phyloP scores from a whole-genome alignment of 2,797 vertebrate genomes.

The Anisognathus igniventris region DNA sequence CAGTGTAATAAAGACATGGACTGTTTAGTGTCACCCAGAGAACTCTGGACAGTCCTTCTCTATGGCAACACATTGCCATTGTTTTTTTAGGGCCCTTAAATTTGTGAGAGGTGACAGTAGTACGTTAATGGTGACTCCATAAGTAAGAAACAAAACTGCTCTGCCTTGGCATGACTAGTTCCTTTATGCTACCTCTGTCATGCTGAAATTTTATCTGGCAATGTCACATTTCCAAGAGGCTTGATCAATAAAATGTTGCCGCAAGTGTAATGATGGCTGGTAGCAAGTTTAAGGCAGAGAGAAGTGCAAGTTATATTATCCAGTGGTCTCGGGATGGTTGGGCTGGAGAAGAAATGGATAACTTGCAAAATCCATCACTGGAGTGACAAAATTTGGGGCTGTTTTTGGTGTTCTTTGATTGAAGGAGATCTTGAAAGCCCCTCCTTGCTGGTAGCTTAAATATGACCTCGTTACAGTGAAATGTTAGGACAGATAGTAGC shows the following conservation, averaged over 20 bases:
- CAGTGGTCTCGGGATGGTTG: not conserved
- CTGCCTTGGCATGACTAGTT: not conserved
- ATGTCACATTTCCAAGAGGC: not conserved
- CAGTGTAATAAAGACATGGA: not conserved
- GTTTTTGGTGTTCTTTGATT: not conserved
- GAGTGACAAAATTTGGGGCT: not conserved
- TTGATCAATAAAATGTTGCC: not conserved
- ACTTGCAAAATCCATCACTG: not conserved
- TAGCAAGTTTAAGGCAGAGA: not conserved
- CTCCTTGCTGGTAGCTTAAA: not conserved
- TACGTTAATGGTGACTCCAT: rapidly evolving
- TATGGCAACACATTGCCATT: not conserved
- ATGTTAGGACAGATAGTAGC: not conserved
- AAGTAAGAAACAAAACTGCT: not conserved
- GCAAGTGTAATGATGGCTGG: not conserved
- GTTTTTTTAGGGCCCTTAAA: not conserved
- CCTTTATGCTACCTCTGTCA: not conserved
- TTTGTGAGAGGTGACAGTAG: not conserved
- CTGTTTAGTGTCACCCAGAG: not conserved
- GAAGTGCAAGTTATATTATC: not conserved
- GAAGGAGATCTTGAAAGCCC: not conserved
- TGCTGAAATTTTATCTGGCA: not conserved
- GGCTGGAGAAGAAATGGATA: not conserved
- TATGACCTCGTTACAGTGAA: not conserved
- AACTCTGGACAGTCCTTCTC: not conserved